Percentiles rank a stretch among this genome's conserved stretches.
Evolutionary conservation across 2,888 invertebrate genomes (phyloP).

Genomic region (Heterodera filipjevi): DNA sequence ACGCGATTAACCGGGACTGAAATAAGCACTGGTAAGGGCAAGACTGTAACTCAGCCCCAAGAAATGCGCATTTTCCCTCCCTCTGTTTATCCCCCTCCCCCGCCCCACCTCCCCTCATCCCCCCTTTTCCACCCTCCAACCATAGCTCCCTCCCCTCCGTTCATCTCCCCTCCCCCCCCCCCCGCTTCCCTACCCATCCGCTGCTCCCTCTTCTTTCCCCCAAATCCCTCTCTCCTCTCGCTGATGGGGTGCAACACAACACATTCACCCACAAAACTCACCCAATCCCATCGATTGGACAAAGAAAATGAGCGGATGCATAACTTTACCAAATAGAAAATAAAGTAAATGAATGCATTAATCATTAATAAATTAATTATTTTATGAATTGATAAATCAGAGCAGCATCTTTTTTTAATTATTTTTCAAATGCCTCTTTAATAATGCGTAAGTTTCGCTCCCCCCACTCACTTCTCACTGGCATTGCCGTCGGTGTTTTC

Average conservation of each 20-base stretch:
- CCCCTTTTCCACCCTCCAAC: background rate
- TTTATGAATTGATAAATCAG: too few relatives aligned
- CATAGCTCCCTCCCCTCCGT: background rate
- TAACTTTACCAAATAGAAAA: too few relatives aligned
- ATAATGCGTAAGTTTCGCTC: conserved; percentile 2
- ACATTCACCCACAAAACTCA: background rate
- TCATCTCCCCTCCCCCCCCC: background rate
- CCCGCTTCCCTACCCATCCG: background rate
- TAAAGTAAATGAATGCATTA: too few relatives aligned
- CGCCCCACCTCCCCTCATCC: too few relatives aligned
- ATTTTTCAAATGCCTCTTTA: background rate
- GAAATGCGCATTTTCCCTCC: background rate
- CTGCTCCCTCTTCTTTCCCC: background rate
- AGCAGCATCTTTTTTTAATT: too few relatives aligned
- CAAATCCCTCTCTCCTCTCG: background rate
- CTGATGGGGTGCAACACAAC: too few relatives aligned
- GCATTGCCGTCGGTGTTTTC: conserved; percentile 21
- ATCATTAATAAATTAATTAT: too few relatives aligned
- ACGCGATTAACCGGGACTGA: too few relatives aligned
- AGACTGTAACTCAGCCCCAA: too few relatives aligned
- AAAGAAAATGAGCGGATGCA: background rate
- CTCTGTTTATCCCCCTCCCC: too few relatives aligned
- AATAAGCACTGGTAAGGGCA: too few relatives aligned
- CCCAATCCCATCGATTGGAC: conserved; percentile 2
- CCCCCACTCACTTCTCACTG: background rate